These are phyloP conservation scores for Clostera curtula DNA, from an alignment of 2,888 invertebrate genomes.

Conservation along the genomic window DNA sequence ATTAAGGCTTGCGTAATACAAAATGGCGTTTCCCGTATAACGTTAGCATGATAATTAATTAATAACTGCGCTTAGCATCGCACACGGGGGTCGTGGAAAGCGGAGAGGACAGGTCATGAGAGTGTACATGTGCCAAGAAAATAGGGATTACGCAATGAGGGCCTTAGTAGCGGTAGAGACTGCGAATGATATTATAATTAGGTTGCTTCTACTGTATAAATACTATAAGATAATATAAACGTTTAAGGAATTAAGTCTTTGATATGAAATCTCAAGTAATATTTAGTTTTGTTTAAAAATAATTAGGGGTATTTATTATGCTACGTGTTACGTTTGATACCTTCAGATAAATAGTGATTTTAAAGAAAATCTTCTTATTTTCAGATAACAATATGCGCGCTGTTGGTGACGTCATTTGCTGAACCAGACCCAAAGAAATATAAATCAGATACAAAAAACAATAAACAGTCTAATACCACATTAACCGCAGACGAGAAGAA, in stretches of 20 bases:
- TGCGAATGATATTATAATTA: too few relatives aligned
- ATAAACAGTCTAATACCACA: slow-evolving; percentile 36
- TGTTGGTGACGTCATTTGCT: slow-evolving; percentile 33
- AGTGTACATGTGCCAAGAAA: slow-evolving; percentile 26
- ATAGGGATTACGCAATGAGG: slow-evolving; percentile 26
- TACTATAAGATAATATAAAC: too few relatives aligned
- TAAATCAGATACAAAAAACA: slow-evolving; percentile 40
- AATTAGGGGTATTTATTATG: too few relatives aligned
- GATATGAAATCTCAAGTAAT: too few relatives aligned
- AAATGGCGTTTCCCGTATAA: slow-evolving; percentile 14
- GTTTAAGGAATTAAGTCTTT: too few relatives aligned
- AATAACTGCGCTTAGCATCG: slow-evolving; percentile 20
- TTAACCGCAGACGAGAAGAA: slow-evolving; percentile 59
- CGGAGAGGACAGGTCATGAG: slow-evolving; percentile 21
- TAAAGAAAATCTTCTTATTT: slow-evolving; percentile 30
- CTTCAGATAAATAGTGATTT: not conserved
- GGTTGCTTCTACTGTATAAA: too few relatives aligned
- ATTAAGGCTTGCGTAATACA: slow-evolving; percentile 9
- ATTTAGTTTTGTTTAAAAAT: too few relatives aligned
- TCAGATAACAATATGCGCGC: slow-evolving; percentile 51
- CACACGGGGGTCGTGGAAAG: slow-evolving; percentile 46
- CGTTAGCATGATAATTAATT: slow-evolving; percentile 19
- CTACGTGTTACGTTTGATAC: slow-evolving; percentile 3
- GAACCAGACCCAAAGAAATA: slow-evolving; percentile 66
- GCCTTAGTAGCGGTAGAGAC: slow-evolving; percentile 16